phyloP scores from a whole-genome alignment of 1,140 invertebrate species.

The Alviniconcha marisindica region DNA sequence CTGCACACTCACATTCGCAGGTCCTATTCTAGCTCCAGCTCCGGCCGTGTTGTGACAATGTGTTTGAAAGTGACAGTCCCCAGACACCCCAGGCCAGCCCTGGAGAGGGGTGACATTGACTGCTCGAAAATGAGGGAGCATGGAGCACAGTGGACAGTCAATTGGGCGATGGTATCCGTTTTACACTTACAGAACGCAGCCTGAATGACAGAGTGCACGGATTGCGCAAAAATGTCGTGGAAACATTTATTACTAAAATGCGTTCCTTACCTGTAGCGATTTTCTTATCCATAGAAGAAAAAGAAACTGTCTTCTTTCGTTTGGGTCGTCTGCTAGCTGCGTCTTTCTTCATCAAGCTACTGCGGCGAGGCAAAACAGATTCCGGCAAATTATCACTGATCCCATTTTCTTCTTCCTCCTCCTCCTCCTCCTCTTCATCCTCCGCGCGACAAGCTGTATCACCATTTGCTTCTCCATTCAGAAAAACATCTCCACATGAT shows the following conservation, averaged over 20 bases:
- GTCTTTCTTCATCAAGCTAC: conserved; percentile 66
- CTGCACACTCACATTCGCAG: too few species aligned
- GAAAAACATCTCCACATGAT: conserved; percentile 58
- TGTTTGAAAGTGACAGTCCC: too few species aligned
- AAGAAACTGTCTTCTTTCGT: conserved; percentile 73
- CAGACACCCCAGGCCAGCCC: not conserved
- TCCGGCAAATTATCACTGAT: conserved; percentile 40
- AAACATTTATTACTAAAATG: not conserved
- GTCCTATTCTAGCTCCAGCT: too few species aligned
- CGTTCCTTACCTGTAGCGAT: conserved; percentile 76
- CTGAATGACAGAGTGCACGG: not conserved
- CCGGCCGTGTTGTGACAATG: too few species aligned
- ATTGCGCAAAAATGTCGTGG: not conserved
- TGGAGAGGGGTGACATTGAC: not conserved
- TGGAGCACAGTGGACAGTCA: not conserved
- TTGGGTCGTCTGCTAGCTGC: conserved; percentile 56
- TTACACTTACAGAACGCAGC: not conserved
- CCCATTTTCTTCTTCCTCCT: conserved; percentile 23
- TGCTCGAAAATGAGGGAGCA: not conserved
- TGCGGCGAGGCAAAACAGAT: conserved; percentile 57
- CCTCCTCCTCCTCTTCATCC: conserved; percentile 49
- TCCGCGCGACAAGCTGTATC: conserved; percentile 46
- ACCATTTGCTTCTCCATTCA: conserved; percentile 60
- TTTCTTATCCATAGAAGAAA: conserved; percentile 75
- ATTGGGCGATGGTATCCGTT: not conserved